phyloP scores from a whole-genome alignment of 2,888 invertebrate species.

The Trachelus troglodyta region DNA sequence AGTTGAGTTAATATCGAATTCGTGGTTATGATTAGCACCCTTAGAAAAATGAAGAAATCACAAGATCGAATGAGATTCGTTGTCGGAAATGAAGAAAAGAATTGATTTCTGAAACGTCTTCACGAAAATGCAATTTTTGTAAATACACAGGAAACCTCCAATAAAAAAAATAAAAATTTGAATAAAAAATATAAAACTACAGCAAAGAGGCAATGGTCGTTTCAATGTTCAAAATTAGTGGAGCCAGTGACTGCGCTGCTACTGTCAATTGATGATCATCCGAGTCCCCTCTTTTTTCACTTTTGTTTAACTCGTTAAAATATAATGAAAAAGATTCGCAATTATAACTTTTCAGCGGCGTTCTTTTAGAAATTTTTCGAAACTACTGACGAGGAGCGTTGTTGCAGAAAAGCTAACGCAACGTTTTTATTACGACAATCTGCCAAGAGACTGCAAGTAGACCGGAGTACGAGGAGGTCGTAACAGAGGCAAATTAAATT shows the following conservation, averaged over 20 bases:
- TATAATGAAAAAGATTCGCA: background rate
- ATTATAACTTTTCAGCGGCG: background rate
- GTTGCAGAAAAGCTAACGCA: background rate
- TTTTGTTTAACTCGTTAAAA: background rate
- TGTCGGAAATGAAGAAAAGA: background rate
- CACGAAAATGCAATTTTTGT: background rate
- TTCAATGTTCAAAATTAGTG: background rate
- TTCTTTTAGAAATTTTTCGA: background rate
- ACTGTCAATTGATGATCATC: background rate
- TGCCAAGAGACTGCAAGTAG: background rate
- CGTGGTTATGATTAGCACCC: background rate
- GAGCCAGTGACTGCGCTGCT: background rate
- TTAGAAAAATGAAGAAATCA: background rate
- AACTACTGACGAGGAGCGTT: background rate
- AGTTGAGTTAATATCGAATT: background rate
- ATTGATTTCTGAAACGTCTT: background rate
- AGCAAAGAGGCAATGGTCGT: background rate
- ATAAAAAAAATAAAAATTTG: background rate
- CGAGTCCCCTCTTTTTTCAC: background rate
- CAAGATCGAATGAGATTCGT: background rate
- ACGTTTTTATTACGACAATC: background rate
- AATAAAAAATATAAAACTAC: background rate
- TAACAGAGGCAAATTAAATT: constrained; percentile 25
- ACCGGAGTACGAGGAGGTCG: background rate
- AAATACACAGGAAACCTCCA: background rate